Conservation (phyloP, 2,797 vertebrate species). For the Sandelia bainsii region DNA sequence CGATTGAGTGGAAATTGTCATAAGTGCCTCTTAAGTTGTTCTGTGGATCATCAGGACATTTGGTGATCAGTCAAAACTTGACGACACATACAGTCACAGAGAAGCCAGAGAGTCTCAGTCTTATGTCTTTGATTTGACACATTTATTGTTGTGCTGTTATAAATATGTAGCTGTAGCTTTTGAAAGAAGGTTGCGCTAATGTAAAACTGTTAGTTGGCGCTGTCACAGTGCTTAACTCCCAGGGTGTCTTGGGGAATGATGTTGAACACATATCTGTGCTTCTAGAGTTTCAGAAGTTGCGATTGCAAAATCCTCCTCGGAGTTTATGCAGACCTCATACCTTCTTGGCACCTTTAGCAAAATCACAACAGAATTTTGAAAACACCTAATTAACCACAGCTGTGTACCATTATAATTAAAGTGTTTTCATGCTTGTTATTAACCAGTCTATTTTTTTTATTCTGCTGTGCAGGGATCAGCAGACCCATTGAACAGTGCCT, state of each 20-base stretch:
- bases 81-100: constrained; percentile 15
- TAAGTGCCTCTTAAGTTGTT: constrained; percentile 24
- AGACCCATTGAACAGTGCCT: constrained; percentile 96
- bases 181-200: constrained; percentile 25
- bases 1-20: constrained; percentile 16
- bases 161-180: constrained; percentile 40
- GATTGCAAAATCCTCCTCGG: constrained; percentile 21
- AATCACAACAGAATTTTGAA: constrained; percentile 5
- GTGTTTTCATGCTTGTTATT: background rate
- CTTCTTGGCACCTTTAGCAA: constrained; percentile 9
- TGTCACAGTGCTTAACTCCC: background rate
- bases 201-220: constrained; percentile 42
- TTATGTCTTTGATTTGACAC: constrained; percentile 39
- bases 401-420: background rate
- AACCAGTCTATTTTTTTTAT: background rate
- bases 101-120: constrained; percentile 22
- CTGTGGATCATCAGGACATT: constrained; percentile 7
- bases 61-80: constrained; percentile 33
- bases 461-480: constrained; percentile 88
- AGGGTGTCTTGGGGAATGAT: constrained; percentile 22
- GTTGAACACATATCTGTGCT: constrained; percentile 15
- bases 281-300: background rate
- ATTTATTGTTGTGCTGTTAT: constrained; percentile 27
- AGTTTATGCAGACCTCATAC: constrained; percentile 11
- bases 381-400: background rate